Conservation (phyloP, 2,888 invertebrate species). For the Drosophila fulvimacula region DNA sequence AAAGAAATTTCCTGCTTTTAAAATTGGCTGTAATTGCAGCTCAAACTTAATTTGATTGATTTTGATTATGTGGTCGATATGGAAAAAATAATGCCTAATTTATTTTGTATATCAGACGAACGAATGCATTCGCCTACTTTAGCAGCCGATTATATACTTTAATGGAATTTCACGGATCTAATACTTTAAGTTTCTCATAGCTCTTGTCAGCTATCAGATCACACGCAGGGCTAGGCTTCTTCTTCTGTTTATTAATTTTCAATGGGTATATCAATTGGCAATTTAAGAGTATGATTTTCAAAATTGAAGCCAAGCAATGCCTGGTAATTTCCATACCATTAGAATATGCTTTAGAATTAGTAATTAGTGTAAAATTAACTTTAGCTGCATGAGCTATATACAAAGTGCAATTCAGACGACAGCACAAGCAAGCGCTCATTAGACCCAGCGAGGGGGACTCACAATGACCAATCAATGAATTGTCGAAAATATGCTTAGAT, state of each 20-base stretch:
- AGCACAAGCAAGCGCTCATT: constrained; percentile 22
- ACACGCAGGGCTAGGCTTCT: too few species aligned
- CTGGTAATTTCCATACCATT: not conserved
- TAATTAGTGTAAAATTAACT: constrained; percentile 7
- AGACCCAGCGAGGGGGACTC: constrained; percentile 9
- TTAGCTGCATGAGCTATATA: not conserved
- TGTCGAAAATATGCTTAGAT: constrained; percentile 23
- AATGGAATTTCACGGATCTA: too few species aligned
- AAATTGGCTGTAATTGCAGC: not conserved
- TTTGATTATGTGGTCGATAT: not conserved
- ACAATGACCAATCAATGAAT: constrained; percentile 36
- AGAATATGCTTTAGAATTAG: constrained; percentile 2
- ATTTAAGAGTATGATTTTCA: not conserved
- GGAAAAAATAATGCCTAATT: not conserved
- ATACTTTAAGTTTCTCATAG: too few species aligned
- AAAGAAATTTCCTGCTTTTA: not conserved
- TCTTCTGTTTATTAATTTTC: not conserved
- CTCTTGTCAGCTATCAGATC: too few species aligned
- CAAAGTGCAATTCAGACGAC: constrained; percentile 4
- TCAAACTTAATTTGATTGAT: not conserved
- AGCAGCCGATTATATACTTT: too few species aligned
- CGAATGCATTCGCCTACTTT: not conserved
- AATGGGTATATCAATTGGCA: not conserved
- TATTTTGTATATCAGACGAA: not conserved
- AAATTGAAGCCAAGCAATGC: not conserved